Evolutionary conservation across 2,797 vertebrate species (phyloP).

Genomic region (Rhinoraja longicauda): DNA sequence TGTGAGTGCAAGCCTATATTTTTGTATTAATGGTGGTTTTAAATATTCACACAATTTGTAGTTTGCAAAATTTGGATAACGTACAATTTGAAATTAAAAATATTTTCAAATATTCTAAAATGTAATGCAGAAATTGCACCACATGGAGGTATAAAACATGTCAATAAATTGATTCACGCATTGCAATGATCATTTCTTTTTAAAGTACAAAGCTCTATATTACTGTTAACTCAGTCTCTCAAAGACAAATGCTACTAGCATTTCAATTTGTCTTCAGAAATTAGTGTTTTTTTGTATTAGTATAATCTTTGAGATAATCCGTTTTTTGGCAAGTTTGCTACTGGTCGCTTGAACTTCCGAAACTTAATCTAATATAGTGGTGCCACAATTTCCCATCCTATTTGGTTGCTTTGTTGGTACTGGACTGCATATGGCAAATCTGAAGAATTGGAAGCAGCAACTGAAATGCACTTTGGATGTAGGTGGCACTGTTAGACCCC

Average conservation of each 20-base stretch:
- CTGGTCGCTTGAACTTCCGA: not conserved
- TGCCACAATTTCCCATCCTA: not conserved
- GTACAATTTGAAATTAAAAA: not conserved
- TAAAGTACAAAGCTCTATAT: too few species aligned
- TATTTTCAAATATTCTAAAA: conserved; percentile 17
- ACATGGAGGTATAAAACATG: not conserved
- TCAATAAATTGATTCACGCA: not conserved
- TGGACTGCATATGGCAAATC: conserved; percentile 76
- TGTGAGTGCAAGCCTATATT: not conserved
- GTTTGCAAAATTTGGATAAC: not conserved
- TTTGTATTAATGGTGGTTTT: not conserved
- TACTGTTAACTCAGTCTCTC: not conserved
- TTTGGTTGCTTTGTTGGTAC: conserved; percentile 50
- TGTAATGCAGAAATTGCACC: not conserved
- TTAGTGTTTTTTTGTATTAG: conserved; percentile 6
- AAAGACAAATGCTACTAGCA: not conserved
- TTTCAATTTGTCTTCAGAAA: not conserved
- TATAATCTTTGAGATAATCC: not conserved
- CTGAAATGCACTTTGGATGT: conserved; percentile 88
- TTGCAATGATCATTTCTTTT: not conserved
- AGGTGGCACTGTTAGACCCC: conserved; percentile 85
- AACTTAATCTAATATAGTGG: not conserved
- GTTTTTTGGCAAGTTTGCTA: not conserved
- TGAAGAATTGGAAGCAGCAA: conserved; percentile 88
- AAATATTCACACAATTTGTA: not conserved